Conservation (phyloP, 2,888 invertebrate species). For the Mylabris sibirica region DNA sequence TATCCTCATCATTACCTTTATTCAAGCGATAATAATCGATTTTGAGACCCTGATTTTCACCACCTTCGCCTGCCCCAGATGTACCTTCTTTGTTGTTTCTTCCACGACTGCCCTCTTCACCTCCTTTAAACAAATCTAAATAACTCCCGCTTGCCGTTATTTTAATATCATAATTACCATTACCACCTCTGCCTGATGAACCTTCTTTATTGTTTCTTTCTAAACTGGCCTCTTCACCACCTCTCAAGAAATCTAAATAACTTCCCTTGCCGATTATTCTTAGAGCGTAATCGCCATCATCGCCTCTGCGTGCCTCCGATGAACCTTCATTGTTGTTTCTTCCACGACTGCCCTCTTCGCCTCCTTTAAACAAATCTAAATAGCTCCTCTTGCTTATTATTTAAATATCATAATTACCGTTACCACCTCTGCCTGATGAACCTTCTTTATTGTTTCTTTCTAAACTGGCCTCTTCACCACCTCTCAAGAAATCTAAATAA, state of each 20-base stretch:
- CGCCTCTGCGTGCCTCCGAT: too few species aligned
- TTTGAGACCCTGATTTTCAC: too few species aligned
- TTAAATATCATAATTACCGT: too few species aligned
- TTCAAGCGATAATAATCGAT: slow-evolving; percentile 26
- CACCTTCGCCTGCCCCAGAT: slow-evolving; percentile 12
- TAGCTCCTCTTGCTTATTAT: too few species aligned
- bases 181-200: slow-evolving; percentile 20
- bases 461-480: too few species aligned
- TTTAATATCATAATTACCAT: too few species aligned
- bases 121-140: not conserved
- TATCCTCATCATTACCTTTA: slow-evolving; percentile 20
- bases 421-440: too few species aligned
- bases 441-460: too few species aligned
- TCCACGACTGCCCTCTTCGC: not conserved
- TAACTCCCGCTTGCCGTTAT: too few species aligned
- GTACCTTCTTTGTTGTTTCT: slow-evolving; percentile 24
- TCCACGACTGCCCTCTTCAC: slow-evolving; percentile 6
- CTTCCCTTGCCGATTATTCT: not conserved
- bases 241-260: not conserved
- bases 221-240: slow-evolving; percentile 14
- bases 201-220: slow-evolving; percentile 23
- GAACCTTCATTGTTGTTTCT: too few species aligned
- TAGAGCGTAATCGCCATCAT: not conserved
- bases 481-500: too few species aligned
- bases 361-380: not conserved